These are phyloP conservation scores for Augochlora pura DNA, from an alignment of 1,140 invertebrate genomes.

Conservation along the genomic window DNA sequence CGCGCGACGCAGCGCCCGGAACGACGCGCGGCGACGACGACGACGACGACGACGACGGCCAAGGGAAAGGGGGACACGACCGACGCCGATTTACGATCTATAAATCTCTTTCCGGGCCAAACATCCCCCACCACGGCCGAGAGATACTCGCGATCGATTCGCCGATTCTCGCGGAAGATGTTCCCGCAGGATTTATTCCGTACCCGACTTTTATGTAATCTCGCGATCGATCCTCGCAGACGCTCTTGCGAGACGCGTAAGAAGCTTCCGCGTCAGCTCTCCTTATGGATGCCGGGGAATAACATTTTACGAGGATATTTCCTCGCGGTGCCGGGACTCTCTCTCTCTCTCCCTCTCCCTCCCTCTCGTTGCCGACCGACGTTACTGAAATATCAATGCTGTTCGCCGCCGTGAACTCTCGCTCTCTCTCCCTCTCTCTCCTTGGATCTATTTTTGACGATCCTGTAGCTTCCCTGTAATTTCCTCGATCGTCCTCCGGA, in stretches of 20 bases:
- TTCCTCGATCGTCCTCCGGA: too few species aligned
- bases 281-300: background rate
- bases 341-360: too few species aligned
- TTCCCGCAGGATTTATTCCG: background rate
- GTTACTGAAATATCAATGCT: too few species aligned
- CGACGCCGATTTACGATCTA: background rate
- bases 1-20: background rate
- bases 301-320: conserved; percentile 3
- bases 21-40: background rate
- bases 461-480: too few species aligned
- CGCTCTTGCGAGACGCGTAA: background rate
- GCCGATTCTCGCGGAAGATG: background rate
- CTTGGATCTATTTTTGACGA: too few species aligned
- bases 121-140: background rate
- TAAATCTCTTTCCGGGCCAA: background rate
- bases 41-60: too few species aligned
- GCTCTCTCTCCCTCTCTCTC: too few species aligned
- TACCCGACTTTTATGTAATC: background rate
- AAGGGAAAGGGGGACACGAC: background rate
- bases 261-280: background rate
- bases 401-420: too few species aligned
- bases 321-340: background rate
- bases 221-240: background rate
- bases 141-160: background rate
- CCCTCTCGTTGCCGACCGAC: background rate